Evolutionary conservation across 2,113 vertebrate species (phyloP), one percentile per base, ranked within the genome.

Genomic region (Cheirogaleus medius): DNA sequence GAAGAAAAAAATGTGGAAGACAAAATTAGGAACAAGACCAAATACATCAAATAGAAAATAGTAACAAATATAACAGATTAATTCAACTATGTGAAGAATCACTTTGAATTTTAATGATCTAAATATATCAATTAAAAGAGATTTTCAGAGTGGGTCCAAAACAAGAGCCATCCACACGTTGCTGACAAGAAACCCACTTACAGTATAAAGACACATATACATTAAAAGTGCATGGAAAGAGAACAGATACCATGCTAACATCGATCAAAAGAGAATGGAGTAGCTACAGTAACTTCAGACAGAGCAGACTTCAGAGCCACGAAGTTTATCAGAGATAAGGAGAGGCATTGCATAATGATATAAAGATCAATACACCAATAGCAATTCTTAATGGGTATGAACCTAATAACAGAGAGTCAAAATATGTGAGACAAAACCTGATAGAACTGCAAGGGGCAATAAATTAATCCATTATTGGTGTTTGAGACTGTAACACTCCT

Each of bases 131-230:
- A 17, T 39, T 25, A 14, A 47, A 25, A 47, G 29, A 81, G 39
- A 32, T 11, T 58, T 25, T 58, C n/a, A 81, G 14, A 37, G 8
- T 18, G n/a, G 4, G 25, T 27, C 8, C 23, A 83, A 15, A 83
- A 17, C 29, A 66, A 47, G 60, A 32, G 11, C 11, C 60, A 47
- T 3, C 20, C 10, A 10, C 1, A 21, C 1, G 32, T 34, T 44
- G 20, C 44, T 8, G 3, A 17, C 8, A 15, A 49, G 63, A 66
- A 85, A n/a, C 11, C 74, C 7, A 68, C 13, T n/a, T 66, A 25
- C n/a, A 14, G 3, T n/a, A n/a, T 2, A 13, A n/a, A 34, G 27
- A 34, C 29, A 8, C 4, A 14, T 8, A 7, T 47, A 17, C 39
- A 5, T 21, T n/a, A 34, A 64, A 32, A 73, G 23, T 42, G 13